Percentiles rank a stretch among this genome's conserved stretches.
phyloP scores from a whole-genome alignment of 2,888 invertebrate species.

The Rhynchonema sp. region DNA sequence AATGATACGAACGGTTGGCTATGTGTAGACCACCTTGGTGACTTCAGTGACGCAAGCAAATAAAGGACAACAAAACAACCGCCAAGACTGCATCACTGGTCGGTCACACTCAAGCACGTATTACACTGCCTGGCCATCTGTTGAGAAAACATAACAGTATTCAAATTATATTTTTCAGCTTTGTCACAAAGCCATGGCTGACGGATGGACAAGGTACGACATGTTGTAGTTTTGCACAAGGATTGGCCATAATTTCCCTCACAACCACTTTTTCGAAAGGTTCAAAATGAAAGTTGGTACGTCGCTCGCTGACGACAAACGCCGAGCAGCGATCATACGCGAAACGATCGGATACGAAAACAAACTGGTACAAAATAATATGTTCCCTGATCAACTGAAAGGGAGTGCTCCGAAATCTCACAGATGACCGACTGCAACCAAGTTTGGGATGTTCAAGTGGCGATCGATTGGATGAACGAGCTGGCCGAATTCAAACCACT shows the following conservation, averaged over 20 bases:
- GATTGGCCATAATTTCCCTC: neutral
- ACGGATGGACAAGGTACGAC: conserved; percentile 43
- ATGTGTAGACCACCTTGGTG: no score
- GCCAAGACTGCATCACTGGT: no score
- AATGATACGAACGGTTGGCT: conserved; percentile 42
- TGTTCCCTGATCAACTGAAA: no score
- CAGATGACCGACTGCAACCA: conserved; percentile 74
- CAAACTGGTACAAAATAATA: neutral
- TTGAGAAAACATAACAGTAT: no score
- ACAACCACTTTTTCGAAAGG: conserved; percentile 14
- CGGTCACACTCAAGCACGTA: no score
- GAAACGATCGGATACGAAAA: conserved; percentile 54
- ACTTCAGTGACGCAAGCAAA: no score
- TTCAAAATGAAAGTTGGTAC: conserved; percentile 81
- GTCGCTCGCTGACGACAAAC: conserved; percentile 52
- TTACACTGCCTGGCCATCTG: no score
- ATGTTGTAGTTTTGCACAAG: neutral
- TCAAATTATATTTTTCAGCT: conserved; percentile 28
- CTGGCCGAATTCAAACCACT: conserved; percentile 50
- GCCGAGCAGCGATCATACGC: conserved; percentile 51
- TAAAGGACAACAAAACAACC: no score
- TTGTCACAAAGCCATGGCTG: conserved; percentile 49
- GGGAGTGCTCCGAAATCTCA: conserved; percentile 2
- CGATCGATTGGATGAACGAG: conserved; percentile 64
- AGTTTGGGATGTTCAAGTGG: conserved; percentile 57